A percentile compares a stretch with the other conserved stretches of the same genome.
Conservation (phyloP, 92 coral and sea anemone species). For the Paramuricea clavata region DNA sequence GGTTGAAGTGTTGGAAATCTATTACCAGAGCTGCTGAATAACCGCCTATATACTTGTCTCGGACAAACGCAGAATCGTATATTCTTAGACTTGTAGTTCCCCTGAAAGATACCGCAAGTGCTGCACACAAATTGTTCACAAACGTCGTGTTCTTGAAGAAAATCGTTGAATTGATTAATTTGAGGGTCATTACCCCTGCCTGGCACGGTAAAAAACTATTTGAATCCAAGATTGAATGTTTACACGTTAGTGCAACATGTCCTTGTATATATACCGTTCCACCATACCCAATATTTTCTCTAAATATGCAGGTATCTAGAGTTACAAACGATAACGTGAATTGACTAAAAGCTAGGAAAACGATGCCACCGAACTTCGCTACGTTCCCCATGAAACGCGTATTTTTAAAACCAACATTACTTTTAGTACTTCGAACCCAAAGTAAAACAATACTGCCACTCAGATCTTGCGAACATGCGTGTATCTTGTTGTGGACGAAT, state of each 20-base stretch:
- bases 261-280: background rate
- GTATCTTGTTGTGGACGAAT: constrained; percentile 4
- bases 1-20: constrained; percentile 10
- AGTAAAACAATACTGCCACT: background rate
- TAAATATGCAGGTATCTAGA: background rate
- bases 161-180: constrained; percentile 18
- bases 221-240: background rate
- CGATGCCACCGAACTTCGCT: background rate
- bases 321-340: background rate
- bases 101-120: constrained; percentile 12
- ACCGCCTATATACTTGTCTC: background rate
- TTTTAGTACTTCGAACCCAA: background rate
- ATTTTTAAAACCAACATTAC: background rate
- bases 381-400: background rate
- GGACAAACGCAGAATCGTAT: constrained; percentile 20
- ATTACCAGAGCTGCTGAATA: constrained; percentile 47
- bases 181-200: background rate
- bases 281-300: background rate
- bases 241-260: background rate
- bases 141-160: constrained; percentile 3
- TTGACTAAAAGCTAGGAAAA: background rate
- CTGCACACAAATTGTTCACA: constrained; percentile 20
- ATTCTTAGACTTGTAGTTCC: background rate
- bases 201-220: background rate
- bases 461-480: background rate